Evolutionary conservation across 2,888 invertebrate species (phyloP).

Genomic region (Himalopsyche tibetana): DNA sequence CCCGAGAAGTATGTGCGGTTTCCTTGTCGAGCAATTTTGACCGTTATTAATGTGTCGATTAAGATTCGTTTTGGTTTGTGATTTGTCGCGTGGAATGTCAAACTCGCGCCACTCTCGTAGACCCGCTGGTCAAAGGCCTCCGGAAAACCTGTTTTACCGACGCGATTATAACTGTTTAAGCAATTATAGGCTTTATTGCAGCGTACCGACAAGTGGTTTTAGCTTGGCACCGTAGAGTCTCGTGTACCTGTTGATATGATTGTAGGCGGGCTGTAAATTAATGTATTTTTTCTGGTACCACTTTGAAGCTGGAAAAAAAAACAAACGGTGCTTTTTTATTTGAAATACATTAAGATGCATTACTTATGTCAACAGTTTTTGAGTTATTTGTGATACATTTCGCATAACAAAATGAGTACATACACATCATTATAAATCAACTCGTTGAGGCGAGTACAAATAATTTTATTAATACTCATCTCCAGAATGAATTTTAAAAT

Average conservation of each 20-base stretch:
- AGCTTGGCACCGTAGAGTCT: not conserved
- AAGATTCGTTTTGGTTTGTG: not conserved
- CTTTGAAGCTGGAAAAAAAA: not conserved
- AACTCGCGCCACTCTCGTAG: constrained; percentile 60
- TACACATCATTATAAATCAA: too few relatives aligned
- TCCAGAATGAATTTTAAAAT: too few relatives aligned
- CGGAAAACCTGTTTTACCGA: constrained; percentile 59
- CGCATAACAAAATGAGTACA: too few relatives aligned
- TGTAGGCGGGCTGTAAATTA: not conserved
- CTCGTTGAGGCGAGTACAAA: too few relatives aligned
- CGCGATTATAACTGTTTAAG: not conserved
- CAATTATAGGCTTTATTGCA: not conserved
- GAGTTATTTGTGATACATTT: too few relatives aligned
- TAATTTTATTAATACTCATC: too few relatives aligned
- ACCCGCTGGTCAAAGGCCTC: constrained; percentile 64
- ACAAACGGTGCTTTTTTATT: too few relatives aligned
- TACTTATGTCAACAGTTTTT: too few relatives aligned
- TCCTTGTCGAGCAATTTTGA: constrained; percentile 3
- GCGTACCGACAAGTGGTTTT: not conserved
- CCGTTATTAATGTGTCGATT: not conserved
- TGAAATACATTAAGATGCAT: too few relatives aligned
- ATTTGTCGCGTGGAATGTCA: constrained; percentile 58
- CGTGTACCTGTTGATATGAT: constrained; percentile 13
- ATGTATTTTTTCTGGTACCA: not conserved
- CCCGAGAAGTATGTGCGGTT: not conserved